Evolutionary conservation across 2,113 vertebrate genomes (phyloP), one percentile per base, ranked within the genome.

Genomic region (Podarcis raffonei): DNA sequence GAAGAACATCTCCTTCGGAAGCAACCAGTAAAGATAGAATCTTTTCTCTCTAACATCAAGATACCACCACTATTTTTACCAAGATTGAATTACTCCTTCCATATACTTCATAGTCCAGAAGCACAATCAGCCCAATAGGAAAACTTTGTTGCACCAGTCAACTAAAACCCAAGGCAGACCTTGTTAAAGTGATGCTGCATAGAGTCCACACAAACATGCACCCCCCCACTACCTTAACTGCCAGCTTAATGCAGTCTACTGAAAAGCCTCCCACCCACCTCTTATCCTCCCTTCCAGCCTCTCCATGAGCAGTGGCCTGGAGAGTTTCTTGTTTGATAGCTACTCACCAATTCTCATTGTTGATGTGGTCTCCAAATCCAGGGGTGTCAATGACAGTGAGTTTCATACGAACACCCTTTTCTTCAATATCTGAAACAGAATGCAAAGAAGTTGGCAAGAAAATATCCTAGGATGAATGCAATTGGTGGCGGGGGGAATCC

Each of bases 381-480:
- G 99, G 99, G 1, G 99, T 99, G 95, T 99, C 99, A 0, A 99
- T 99, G 79, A 99, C 98, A 0, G 98, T 99, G 93, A 99, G 97
- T 94, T 99, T 99, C 99, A 99, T 99, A 88, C 98, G 98, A 89
- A 99, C 99, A 0, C 99, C 99, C 89, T 99, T 99, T 96, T 99
- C 99, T 91, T 99, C 99, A 16, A 99, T 98, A 86, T 99, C 99
- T 99, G 94, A 2, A 95, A 77, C 0, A 72, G 86, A 89, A 0
- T 2, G 5, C 35, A 8, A 76, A 76, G 0, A 0, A 42, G 39
- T 7, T 57, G 2, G 0, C 0, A 8, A 69, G 32, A 0, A 1
- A 0, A 0, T 0, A 0, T 1, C 66, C 83, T 1, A n/a, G 30
- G n/a, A 77, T 75, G 37, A 62, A 18, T 1, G 11, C 7, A 3